A percentile compares a stretch with the other conserved stretches of the same genome.
Conservation (phyloP, 2,113 vertebrate genomes). For the Orcinus orca region DNA sequence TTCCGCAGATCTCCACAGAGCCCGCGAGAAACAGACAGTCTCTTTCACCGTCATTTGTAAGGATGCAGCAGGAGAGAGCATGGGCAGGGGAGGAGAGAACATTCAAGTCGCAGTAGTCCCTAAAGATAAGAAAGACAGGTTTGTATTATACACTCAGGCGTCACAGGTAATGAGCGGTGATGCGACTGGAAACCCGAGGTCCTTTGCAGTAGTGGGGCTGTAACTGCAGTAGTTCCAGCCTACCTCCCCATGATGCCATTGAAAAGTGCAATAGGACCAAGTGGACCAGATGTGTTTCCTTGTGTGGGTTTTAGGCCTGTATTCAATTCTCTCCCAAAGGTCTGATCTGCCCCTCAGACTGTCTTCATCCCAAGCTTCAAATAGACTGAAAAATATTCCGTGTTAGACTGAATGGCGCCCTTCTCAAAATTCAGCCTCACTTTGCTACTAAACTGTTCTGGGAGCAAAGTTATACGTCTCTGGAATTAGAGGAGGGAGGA, state of each 20-base stretch:
- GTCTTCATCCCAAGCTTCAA: neutral
- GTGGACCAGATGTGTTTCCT: neutral
- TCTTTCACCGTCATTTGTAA: conserved; percentile 90
- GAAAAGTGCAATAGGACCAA: neutral
- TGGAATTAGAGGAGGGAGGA: neutral
- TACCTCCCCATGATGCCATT: neutral
- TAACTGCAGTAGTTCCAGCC: neutral
- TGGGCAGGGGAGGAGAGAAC: conserved; percentile 87
- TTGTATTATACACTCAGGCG: conserved; percentile 55
- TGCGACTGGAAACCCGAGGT: neutral
- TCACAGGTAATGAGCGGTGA: neutral
- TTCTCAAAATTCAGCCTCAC: neutral
- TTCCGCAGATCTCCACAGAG: conserved; percentile 84
- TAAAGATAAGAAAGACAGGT: conserved; percentile 89
- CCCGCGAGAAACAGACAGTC: conserved; percentile 82
- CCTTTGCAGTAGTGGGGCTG: neutral
- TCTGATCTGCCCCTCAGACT: neutral
- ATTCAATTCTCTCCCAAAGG: neutral
- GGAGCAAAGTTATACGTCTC: neutral
- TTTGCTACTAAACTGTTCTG: neutral
- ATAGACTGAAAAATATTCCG: neutral
- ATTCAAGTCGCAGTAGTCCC: conserved; percentile 87
- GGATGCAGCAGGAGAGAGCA: conserved; percentile 83
- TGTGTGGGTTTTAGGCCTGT: neutral
- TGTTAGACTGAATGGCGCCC: neutral